Evolutionary conservation across 2,888 invertebrate genomes (phyloP).

Genomic region (Hirtodrosophila alboralis): DNA sequence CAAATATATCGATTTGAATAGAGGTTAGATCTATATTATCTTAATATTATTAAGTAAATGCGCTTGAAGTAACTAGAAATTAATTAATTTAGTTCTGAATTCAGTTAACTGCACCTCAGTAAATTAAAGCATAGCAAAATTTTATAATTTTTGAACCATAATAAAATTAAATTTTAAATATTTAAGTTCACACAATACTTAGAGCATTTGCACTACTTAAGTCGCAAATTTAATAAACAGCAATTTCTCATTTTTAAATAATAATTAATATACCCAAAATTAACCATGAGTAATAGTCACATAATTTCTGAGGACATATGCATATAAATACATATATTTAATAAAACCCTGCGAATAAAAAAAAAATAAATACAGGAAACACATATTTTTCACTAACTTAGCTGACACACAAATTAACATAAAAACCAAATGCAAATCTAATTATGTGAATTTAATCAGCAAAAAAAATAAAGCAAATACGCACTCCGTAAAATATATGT

Average conservation of each 20-base stretch:
- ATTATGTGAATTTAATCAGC: conserved; percentile 41
- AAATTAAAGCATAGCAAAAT: too few relatives aligned
- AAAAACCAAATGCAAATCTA: conserved; percentile 39
- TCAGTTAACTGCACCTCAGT: too few relatives aligned
- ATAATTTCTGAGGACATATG: conserved; percentile 9
- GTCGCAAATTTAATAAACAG: background rate
- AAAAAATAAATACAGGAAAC: too few relatives aligned
- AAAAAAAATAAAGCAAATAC: conserved; percentile 18
- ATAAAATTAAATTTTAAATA: too few relatives aligned
- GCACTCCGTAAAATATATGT: conserved; percentile 12
- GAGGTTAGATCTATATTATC: too few relatives aligned
- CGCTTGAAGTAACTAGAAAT: too few relatives aligned
- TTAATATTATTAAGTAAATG: too few relatives aligned
- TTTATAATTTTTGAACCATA: too few relatives aligned
- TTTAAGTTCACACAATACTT: too few relatives aligned
- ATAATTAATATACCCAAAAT: conserved; percentile 1
- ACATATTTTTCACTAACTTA: conserved; percentile 59
- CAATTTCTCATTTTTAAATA: conserved; percentile 2
- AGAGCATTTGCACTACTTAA: too few relatives aligned
- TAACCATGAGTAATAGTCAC: conserved; percentile 24
- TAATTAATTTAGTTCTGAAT: too few relatives aligned
- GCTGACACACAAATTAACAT: conserved; percentile 57
- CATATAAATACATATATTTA: conserved; percentile 22
- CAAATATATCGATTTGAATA: too few relatives aligned
- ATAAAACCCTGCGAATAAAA: conserved; percentile 1